These are phyloP conservation scores for Eristalis tenax DNA, from an alignment of 2,888 invertebrate genomes.

Conservation along the genomic window DNA sequence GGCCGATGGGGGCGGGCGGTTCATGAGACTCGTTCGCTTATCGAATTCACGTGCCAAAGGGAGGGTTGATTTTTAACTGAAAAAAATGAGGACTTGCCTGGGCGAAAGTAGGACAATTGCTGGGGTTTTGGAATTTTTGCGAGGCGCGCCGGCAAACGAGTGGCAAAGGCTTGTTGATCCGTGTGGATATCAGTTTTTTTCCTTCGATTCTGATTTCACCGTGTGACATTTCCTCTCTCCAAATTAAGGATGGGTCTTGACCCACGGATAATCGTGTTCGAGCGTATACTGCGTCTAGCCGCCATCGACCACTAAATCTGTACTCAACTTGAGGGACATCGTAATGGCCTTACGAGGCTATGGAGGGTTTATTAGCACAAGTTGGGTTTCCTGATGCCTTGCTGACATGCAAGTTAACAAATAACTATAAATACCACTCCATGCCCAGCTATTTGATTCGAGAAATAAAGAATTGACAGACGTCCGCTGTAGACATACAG, in stretches of 20 bases:
- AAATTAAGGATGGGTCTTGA: not conserved
- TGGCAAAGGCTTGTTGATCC: slow-evolving; percentile 13
- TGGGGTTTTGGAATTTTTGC: slow-evolving; percentile 1
- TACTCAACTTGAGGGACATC: not conserved
- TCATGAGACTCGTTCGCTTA: slow-evolving; percentile 42
- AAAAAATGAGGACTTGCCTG: not conserved
- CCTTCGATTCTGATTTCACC: not conserved
- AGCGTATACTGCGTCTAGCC: not conserved
- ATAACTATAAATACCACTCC: no score
- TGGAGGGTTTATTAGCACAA: not conserved
- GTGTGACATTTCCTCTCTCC: not conserved
- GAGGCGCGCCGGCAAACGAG: not conserved
- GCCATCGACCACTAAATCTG: not conserved
- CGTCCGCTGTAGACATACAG: no score
- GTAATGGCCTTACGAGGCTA: not conserved
- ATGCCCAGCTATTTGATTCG: no score
- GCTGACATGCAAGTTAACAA: not conserved
- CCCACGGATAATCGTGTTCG: not conserved
- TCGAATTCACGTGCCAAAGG: slow-evolving; percentile 53
- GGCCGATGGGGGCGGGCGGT: not conserved
- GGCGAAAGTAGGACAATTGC: slow-evolving; percentile 21
- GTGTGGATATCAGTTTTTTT: slow-evolving; percentile 4
- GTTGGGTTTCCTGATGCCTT: not conserved
- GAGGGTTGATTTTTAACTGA: slow-evolving; percentile 17
- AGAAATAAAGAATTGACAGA: no score